Evolutionary conservation across 2,888 invertebrate genomes (phyloP), one percentile per base, ranked within the genome.

Genomic region (Cheilosia variabilis): DNA sequence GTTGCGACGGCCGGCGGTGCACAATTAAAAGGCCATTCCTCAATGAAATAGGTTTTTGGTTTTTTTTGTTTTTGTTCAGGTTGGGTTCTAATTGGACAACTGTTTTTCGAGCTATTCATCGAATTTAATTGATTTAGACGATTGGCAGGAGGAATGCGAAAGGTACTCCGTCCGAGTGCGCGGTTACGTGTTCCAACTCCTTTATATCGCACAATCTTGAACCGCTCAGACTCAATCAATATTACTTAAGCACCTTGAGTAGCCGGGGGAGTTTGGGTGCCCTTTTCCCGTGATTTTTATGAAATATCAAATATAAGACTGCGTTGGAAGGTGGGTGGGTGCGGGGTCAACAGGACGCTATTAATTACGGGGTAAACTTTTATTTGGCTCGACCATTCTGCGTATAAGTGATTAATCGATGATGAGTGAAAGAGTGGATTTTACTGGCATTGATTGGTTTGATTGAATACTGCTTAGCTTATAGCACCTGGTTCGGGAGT

Each of bases 61-160:
- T 19, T 22, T 22, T 9, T 60, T 63, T 63, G 19, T 19, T 19
- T 43, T 53, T 47, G 50, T 43, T 43, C 55, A 58, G 62, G 53
- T 55, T 22, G 47, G 15, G 45, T 45, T 47, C 63, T 73, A 63
- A 73, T 73, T 72, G 72, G 72, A 60, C 52, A 72, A 72, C 72
- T 62, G 72, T 72, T 72, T 62, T 72, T 62, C 37, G 27, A 7
- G 37, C 19, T 41, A 50, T 71, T 72, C 43, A 53, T 72, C 53
- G 72, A 62, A 52, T 45, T 62, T 62, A 60, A 72, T 72, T 72
- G 62, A 60, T 62, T 62, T 53, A 45, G 47, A 2, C 34, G 34
- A 69, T 58, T 69, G 34, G 47, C 47, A 50, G 50, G 41, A 27
- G 52, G 24, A 71, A 71, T 71, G 22, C 15, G 6, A 27, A 13